These are phyloP conservation scores for Diplazon laetatorius DNA, from an alignment of 2,888 invertebrate species.

Conservation along the genomic window DNA sequence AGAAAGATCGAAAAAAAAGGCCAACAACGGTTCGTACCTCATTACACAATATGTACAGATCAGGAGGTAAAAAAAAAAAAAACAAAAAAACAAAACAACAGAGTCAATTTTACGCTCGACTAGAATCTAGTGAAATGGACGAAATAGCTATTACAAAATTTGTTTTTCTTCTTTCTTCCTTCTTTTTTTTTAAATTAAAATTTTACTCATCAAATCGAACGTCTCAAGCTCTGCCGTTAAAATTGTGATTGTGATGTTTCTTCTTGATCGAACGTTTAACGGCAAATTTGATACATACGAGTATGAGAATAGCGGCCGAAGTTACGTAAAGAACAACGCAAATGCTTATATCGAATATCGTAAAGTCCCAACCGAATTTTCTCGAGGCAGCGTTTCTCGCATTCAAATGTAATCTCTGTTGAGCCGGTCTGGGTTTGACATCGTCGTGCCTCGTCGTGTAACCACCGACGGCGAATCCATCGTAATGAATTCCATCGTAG, in stretches of 20 bases:
- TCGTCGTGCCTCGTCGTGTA: background rate
- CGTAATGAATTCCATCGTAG: constrained; percentile 70
- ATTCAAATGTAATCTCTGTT: constrained; percentile 22
- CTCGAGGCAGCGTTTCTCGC: constrained; percentile 65
- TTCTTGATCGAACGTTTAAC: constrained; percentile 88
- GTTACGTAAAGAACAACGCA: constrained; percentile 90
- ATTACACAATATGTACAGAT: constrained; percentile 38
- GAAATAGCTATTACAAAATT: too few species aligned
- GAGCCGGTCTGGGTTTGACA: background rate
- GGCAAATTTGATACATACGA: constrained; percentile 90
- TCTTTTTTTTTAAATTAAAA: background rate
- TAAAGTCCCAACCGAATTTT: constrained; percentile 84
- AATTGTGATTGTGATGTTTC: constrained; percentile 88
- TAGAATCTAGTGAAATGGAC: constrained; percentile 41
- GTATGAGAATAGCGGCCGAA: constrained; percentile 89
- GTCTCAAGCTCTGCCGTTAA: constrained; percentile 86
- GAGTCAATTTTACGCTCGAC: constrained; percentile 27
- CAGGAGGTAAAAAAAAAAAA: constrained; percentile 1
- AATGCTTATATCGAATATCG: constrained; percentile 89
- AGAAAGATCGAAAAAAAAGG: constrained; percentile 12
- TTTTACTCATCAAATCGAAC: too few species aligned
- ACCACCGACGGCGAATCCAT: too few species aligned
- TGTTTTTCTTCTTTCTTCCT: too few species aligned
- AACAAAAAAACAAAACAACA: background rate
- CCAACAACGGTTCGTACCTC: constrained; percentile 34